phyloP scores from a whole-genome alignment of 2,113 vertebrate genomes.

The Phoenicopterus ruber region DNA sequence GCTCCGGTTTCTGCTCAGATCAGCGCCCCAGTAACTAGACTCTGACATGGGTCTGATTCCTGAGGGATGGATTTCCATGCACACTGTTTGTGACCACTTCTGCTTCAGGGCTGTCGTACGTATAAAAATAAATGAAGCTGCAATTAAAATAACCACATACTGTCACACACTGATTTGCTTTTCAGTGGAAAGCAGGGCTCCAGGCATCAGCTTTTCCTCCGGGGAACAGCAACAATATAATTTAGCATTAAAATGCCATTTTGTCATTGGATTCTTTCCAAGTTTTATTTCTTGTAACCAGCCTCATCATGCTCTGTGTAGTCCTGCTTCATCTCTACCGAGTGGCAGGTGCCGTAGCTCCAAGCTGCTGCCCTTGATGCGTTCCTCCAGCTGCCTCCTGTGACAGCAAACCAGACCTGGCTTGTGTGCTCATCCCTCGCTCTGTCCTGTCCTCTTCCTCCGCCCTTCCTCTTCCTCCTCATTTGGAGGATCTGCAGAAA shows the following conservation, averaged over 20 bases:
- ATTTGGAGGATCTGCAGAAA: background rate
- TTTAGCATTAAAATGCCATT: conserved; percentile 16
- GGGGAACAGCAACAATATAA: background rate
- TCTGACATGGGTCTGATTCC: background rate
- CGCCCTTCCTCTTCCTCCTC: background rate
- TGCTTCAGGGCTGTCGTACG: background rate
- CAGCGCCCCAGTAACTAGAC: background rate
- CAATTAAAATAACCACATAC: background rate
- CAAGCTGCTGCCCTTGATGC: background rate
- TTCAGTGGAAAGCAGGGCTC: background rate
- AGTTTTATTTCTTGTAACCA: background rate
- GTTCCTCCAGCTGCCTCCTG: background rate
- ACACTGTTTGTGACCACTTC: background rate
- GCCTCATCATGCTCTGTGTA: background rate
- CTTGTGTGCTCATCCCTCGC: background rate
- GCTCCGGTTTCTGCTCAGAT: background rate
- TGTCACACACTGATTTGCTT: background rate
- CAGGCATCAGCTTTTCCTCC: background rate
- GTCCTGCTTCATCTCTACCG: background rate
- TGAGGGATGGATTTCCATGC: background rate
- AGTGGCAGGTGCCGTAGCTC: background rate
- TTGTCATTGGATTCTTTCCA: background rate
- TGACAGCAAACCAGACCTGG: background rate
- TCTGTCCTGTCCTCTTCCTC: background rate
- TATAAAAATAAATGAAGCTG: background rate